Conservation (phyloP, 2,797 vertebrate species). For the Nasua narica region DNA sequence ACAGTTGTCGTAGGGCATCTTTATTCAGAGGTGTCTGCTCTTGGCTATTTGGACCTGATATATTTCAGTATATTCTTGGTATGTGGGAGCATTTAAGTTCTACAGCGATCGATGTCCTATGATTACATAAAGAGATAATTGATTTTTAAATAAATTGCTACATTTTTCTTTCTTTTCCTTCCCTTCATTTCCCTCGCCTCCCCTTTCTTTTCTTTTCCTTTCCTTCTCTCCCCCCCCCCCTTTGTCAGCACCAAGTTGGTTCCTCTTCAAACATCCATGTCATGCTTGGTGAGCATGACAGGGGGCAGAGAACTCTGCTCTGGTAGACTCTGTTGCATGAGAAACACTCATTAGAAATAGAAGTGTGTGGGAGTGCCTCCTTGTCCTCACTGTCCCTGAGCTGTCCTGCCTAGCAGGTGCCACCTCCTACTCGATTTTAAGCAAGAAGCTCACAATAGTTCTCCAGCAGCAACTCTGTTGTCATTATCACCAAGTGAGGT, state of each 20-base stretch:
- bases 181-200: not conserved
- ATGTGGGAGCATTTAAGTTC: not conserved
- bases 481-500: constrained; percentile 37
- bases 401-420: constrained; percentile 53
- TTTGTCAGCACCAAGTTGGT: not conserved
- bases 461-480: constrained; percentile 39
- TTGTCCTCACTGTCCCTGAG: constrained; percentile 28
- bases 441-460: constrained; percentile 51
- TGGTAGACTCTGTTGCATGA: constrained; percentile 13
- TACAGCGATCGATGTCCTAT: not conserved
- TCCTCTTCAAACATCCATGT: not conserved
- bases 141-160: constrained; percentile 25
- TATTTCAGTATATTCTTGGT: not conserved
- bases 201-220: not conserved
- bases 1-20: not conserved
- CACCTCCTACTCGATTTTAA: constrained; percentile 46
- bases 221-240: not conserved
- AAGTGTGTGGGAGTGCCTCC: not conserved
- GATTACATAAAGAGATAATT: constrained; percentile 24
- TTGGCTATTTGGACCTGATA: not conserved
- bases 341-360: constrained; percentile 48
- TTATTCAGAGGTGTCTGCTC: not conserved
- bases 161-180: not conserved
- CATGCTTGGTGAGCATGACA: not conserved
- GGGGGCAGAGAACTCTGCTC: not conserved